Base-by-base conservation (phyloP, 2,888 invertebrate species). In the Hydropsyche betteni region DNA sequence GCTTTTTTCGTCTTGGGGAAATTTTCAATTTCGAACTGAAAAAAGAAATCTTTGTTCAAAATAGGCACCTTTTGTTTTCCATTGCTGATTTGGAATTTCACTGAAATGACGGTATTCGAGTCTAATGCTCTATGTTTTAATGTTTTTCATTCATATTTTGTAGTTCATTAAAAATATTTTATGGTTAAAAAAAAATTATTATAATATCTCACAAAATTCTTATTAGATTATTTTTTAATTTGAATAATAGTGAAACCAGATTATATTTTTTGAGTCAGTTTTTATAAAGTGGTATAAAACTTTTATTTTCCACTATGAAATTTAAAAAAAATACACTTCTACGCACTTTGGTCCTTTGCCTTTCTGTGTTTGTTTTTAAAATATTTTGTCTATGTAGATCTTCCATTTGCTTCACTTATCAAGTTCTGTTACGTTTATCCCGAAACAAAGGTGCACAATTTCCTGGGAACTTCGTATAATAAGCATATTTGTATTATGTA, bases 11-110 rank as follows among this genome's bases (percentile, higher is more conserved):
- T 36, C 36, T 64, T 36, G 64, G 64, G 64, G 12, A 36, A 64
- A 64, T 64, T 64, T 64, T 64, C 64, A 64, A 64, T 64, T 64
- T 64, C 64, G 64, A 64, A 5, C 64, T 24, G 36, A 24, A 64
- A 64, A 64, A 64, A 36, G n/a, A 36, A 33, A 61, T 8, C n/a
- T 10, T 34, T 64, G 10, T 33, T 64, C 34, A 34, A 64, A 64
- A 64, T 64, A 64, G 64, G 64, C 64, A 12, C n/a, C 5, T 4
- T 64, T 64, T 64, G 64, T 64, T 64, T 64, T 64, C 34, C 64
- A 36, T 64, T 64, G 36, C 36, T 64, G 64, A 64, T 64, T 64
- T 64, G 24, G 5, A 36, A 5, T 36, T 44, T n/a, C 4, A 36
- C 34, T 64, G 64, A 36, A 61, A 61, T 16, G 61, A 4, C 24